Evolutionary conservation across 1,140 invertebrate genomes (phyloP).

Genomic region (Maniola jurtina): DNA sequence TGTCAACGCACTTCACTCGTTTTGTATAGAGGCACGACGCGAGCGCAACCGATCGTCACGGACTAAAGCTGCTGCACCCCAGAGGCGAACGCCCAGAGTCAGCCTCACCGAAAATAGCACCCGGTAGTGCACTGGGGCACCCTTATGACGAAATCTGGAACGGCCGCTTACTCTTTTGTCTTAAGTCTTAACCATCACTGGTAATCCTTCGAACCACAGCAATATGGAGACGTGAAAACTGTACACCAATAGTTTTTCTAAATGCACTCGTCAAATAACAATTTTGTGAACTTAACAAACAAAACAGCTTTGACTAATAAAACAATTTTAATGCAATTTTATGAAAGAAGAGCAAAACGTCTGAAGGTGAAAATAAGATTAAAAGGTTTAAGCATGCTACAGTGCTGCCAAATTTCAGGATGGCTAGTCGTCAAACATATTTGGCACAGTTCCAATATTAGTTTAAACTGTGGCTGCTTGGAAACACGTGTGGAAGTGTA

Average conservation of each 20-base stretch:
- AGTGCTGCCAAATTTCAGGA: constrained; percentile 66
- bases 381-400: constrained; percentile 47
- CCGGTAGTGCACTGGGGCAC: constrained; percentile 69
- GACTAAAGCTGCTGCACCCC: constrained; percentile 63
- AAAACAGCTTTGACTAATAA: constrained; percentile 15
- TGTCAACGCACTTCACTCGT: constrained; percentile 74
- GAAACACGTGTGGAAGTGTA: constrained; percentile 34
- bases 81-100: constrained; percentile 60
- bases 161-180: constrained; percentile 27
- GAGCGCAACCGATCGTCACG: constrained; percentile 56
- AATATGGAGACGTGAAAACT: neutral
- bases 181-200: constrained; percentile 2
- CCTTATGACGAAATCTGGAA: constrained; percentile 59
- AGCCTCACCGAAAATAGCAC: constrained; percentile 67
- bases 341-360: constrained; percentile 29
- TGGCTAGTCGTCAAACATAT: constrained; percentile 44
- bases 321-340: neutral
- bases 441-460: constrained; percentile 57
- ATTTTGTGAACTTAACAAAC: neutral
- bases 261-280: neutral
- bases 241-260: neutral
- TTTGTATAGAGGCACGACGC: constrained; percentile 54
- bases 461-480: constrained; percentile 40
- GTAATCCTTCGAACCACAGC: neutral
- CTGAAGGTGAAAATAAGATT: constrained; percentile 66